A percentile compares a stretch with the other conserved stretches of the same genome.
Conservation (phyloP, 2,888 invertebrate genomes). For the Brachyptera risi region DNA sequence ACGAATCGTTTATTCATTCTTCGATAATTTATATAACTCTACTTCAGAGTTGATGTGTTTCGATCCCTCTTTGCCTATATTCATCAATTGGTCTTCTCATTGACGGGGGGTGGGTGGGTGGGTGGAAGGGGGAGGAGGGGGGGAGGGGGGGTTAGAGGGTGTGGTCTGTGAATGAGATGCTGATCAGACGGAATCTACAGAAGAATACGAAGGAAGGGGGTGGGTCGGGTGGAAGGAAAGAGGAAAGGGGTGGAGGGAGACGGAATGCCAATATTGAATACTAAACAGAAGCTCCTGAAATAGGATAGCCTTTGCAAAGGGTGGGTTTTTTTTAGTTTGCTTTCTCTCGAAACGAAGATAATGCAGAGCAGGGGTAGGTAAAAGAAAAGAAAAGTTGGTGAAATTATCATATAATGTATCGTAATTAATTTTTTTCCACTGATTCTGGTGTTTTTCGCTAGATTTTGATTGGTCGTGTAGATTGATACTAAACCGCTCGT, state of each 20-base stretch:
- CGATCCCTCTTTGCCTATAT: not conserved
- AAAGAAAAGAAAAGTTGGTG: not conserved
- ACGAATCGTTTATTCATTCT: no score
- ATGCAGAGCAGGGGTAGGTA: conserved; percentile 8
- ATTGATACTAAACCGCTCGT: no score
- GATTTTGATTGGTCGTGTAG: no score
- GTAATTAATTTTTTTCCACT: no score
- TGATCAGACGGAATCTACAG: conserved; percentile 31
- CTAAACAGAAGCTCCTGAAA: conserved; percentile 28
- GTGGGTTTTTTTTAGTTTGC: conserved; percentile 27
- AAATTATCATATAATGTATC: no score
- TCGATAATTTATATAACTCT: no score
- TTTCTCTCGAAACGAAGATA: conserved; percentile 11
- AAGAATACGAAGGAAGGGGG: conserved; percentile 29
- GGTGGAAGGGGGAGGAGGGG: conserved; percentile 30
- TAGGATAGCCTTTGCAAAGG: conserved; percentile 30
- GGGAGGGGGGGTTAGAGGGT: conserved; percentile 44
- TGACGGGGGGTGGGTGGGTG: conserved; percentile 31
- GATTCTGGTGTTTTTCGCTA: no score
- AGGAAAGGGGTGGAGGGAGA: not conserved
- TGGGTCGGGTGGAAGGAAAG: not conserved
- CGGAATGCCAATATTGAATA: conserved; percentile 33
- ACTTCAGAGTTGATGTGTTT: not conserved
- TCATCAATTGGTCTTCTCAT: conserved; percentile 11
- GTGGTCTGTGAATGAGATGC: conserved; percentile 38